Evolutionary conservation across 2,113 vertebrate genomes (phyloP), one percentile per base, ranked within the genome.

Genomic region (Oenanthe oenanthe): DNA sequence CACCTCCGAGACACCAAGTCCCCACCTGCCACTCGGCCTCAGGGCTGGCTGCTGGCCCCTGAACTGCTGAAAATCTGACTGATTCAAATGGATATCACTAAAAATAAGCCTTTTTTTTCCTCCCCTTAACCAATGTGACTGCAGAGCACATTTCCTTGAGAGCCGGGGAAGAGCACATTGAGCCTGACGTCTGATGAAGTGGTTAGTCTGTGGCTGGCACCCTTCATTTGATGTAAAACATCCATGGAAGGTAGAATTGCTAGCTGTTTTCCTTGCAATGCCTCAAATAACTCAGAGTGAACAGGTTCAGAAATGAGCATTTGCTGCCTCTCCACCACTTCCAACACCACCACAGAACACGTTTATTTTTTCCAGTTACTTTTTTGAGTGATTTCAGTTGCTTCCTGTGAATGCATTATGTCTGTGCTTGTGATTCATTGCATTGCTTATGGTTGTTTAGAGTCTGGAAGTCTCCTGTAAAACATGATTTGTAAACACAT

Each of bases 401-500:
- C 84, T 93, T 83, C 54, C 31, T 57, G n/a, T 66, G 65, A n/a
- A 50, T 6, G 43, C n/a, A 31, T 67, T 84, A 42, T 60, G 58
- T 53, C 87, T 94, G 36, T 63, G 34, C 50, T 89, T 90, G 78
- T 93, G 87, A 96, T 92, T 95, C 81, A 94, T 88, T 81, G 38
- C 32, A 24, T 65, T 95, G 93, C 82, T 93, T 92, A 83, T 1
- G 17, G 62, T 57, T 81, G 79, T 91, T 93, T 75, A 77, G 56
- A 91, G 80, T 70, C 42, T 91, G 83, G 54, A 77, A 88, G 53
- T 62, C 68, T 90, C 56, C 85, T 70, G 60, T 67, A 88, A 84
- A 77, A 40, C 18, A 15, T 21, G 40, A 77, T 92, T 92, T 92
- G 81, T 92, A 92, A 96, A 96, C 81, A 83, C 10, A 9, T 75